phyloP scores from a whole-genome alignment of 1,140 invertebrate genomes.

The Eupristina koningsbergeri region DNA sequence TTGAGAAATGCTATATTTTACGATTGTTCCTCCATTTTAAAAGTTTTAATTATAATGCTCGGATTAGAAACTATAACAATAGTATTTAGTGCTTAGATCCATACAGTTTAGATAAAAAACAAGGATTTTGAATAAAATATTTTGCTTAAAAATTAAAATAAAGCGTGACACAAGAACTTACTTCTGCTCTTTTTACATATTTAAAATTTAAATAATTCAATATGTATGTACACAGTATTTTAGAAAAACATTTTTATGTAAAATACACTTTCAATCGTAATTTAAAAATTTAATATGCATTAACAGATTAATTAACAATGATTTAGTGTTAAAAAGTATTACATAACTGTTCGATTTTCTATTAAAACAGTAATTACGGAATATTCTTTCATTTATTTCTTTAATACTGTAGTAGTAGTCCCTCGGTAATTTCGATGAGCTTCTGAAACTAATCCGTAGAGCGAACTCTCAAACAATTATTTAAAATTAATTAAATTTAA shows the following conservation, averaged over 20 bases:
- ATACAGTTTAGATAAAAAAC: not conserved
- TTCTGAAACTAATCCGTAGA: not conserved
- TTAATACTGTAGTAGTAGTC: not conserved
- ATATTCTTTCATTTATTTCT: slow-evolving; percentile 7
- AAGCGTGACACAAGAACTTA: not conserved
- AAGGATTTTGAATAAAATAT: not conserved
- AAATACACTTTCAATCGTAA: not conserved
- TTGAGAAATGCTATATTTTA: not conserved
- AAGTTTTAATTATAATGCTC: not conserved
- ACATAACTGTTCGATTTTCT: not conserved
- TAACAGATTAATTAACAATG: not conserved
- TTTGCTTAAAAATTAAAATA: not conserved
- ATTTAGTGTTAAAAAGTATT: not conserved
- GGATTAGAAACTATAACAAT: not conserved
- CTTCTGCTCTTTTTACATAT: not conserved
- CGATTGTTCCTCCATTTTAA: not conserved
- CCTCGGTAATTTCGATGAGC: not conserved
- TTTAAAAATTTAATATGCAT: not conserved
- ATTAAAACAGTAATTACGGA: not conserved
- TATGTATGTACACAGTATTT: not conserved
- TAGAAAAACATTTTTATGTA: not conserved
- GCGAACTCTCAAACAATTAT: not conserved
- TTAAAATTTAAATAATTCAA: not conserved
- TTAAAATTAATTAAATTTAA: slow-evolving; percentile 13
- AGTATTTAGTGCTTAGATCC: not conserved